Percentiles rank a stretch among this genome's conserved stretches.
Evolutionary conservation across 2,888 invertebrate species (phyloP).

Genomic region (Epicampocera succincta): DNA sequence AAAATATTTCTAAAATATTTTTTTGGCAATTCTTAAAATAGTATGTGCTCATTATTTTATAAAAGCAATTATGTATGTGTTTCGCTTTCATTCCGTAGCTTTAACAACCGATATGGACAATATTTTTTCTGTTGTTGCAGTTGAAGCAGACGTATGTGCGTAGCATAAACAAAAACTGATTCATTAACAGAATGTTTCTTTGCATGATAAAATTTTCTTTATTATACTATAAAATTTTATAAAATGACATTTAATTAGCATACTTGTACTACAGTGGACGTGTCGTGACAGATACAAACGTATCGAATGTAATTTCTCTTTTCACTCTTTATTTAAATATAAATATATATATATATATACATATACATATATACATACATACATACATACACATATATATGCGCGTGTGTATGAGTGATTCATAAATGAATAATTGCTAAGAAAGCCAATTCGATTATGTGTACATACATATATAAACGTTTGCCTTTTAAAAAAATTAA

Average conservation of each 20-base stretch:
- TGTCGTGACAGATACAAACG: conserved; percentile 43
- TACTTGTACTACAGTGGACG: conserved; percentile 57
- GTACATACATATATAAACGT: no score
- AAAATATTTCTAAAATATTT: no score
- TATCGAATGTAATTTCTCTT: conserved; percentile 60
- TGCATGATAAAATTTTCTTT: conserved; percentile 21
- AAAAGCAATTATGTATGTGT: background rate
- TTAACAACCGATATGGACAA: conserved; percentile 7
- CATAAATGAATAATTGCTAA: no score
- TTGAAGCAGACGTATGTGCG: conserved; percentile 46
- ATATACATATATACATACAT: background rate
- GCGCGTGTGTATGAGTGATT: no score
- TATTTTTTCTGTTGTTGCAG: conserved; percentile 40
- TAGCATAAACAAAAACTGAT: conserved; percentile 57
- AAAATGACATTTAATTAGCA: conserved; percentile 53
- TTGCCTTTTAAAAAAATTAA: no score
- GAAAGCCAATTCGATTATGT: no score
- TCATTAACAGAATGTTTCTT: conserved; percentile 58
- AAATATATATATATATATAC: background rate
- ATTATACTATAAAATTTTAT: background rate
- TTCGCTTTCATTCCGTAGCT: no score
- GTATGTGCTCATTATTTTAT: background rate
- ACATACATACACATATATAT: no score
- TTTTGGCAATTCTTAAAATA: no score
- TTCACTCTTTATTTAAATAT: conserved; percentile 52